Base-by-base conservation (phyloP, 2,888 invertebrate genomes). In the Mythimna lalbum region DNA sequence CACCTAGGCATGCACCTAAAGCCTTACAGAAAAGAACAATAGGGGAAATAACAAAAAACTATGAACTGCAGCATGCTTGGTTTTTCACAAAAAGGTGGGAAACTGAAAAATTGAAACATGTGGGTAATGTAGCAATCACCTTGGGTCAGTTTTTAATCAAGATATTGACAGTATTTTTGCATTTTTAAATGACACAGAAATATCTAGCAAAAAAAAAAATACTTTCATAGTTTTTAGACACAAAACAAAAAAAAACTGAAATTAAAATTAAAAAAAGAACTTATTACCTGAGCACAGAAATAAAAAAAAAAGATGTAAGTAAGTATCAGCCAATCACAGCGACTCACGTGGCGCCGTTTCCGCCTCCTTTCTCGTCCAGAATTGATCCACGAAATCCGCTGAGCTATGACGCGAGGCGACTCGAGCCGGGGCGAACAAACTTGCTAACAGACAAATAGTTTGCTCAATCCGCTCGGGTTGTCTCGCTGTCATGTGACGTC, bases 401-500 rank as follows among this genome's bases (percentile, higher is more conserved):
- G 87, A 69, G 61, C 82, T 55, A 84, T 93, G 94, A 91, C 92
- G 88, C 89, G 84, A 89, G 87, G 88, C 95, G 94, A 96, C 96
- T 93, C 96, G 96, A 96, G 96, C 95, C 95, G 96, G 95, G 96
- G 96, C 96, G 96, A 96, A 96, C 96, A 96, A 96, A 96, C 96
- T 96, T 93, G 89, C 87, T 85, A 80, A 86, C 76, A 85, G 86
- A 93, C 76, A 84, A 86, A 93, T 92, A 96, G 96, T 95, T 95
- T 96, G 96, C 92, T 95, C 96, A 95, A 90, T 90, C 96, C 95
- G 96, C 96, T 96, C 96, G 95, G 96, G 96, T 96, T 90, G 92
- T 90, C 93, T 86, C 83, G 88, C 89, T 85, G 86, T 88, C 93
- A 91, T 78, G 73, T 71, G 80, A 69, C 80, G 80, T 80, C 80